Percentiles rank a stretch among this genome's conserved stretches.
These are phyloP conservation scores for Serilophus lunatus DNA, from an alignment of 2,113 vertebrate genomes.

Conservation along the genomic window DNA sequence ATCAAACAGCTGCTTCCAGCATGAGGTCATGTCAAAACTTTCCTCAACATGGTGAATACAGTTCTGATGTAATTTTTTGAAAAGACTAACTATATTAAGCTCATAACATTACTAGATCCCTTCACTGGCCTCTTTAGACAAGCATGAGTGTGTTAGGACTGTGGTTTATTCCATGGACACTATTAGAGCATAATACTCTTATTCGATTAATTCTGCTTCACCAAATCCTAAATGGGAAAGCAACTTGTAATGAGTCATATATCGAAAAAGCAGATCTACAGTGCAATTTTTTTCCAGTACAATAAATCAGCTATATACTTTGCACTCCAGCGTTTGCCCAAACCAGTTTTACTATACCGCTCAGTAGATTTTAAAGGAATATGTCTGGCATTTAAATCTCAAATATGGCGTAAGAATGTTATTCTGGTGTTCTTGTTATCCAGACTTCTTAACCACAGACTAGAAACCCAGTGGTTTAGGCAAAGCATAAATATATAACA, in stretches of 20 bases:
- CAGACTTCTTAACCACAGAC: neutral
- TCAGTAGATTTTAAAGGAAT: neutral
- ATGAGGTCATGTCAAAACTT: conserved; percentile 27
- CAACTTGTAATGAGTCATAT: neutral
- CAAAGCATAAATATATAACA: neutral
- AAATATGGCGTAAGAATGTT: neutral
- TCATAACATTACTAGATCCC: neutral
- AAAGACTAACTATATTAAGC: neutral
- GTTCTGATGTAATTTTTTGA: neutral
- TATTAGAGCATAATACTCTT: neutral
- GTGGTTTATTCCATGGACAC: neutral
- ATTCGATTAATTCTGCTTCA: neutral
- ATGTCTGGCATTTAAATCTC: neutral
- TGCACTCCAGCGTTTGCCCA: neutral
- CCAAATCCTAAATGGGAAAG: neutral
- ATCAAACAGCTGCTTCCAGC: conserved; percentile 38
- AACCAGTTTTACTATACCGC: neutral
- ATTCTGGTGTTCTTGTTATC: neutral
- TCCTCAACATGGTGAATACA: neutral
- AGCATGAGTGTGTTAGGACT: neutral
- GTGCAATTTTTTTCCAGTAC: neutral
- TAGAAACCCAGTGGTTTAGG: neutral
- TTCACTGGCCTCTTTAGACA: neutral
- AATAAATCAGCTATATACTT: neutral
- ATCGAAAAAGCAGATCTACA: neutral